A percentile compares a stretch with the other conserved stretches of the same genome.
Conservation (phyloP, 2,113 vertebrate genomes). For the Salminus brasiliensis region DNA sequence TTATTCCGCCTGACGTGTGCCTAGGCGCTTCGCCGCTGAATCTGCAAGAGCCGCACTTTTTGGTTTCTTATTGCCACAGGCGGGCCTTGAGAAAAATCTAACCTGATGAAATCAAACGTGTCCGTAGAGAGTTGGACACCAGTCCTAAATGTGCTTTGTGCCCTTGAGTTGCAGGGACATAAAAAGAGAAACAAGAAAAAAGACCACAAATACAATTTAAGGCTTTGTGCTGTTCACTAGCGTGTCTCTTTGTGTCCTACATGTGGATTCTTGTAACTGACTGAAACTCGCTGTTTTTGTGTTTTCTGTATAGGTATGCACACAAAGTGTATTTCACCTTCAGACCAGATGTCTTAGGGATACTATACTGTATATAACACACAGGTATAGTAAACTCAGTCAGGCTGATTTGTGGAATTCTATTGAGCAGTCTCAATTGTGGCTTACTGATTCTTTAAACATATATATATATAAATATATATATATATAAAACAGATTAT, state of each 20-base stretch:
- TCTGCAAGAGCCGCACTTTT: constrained; percentile 22
- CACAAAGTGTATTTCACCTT: not conserved
- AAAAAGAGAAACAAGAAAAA: not conserved
- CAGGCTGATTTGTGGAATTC: too few relatives aligned
- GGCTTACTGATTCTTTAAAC: too few relatives aligned
- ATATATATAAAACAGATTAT: too few relatives aligned
- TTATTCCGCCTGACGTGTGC: not conserved
- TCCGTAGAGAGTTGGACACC: constrained; percentile 1
- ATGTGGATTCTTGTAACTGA: not conserved
- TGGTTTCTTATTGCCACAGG: not conserved
- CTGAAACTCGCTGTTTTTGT: not conserved
- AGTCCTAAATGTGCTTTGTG: not conserved
- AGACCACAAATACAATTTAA: not conserved
- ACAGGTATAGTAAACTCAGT: too few relatives aligned
- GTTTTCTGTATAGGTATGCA: not conserved
- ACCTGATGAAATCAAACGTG: constrained; percentile 17
- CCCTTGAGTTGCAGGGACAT: constrained; percentile 1
- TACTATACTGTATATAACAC: too few relatives aligned
- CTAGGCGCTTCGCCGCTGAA: constrained; percentile 18
- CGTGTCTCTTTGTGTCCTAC: not conserved
- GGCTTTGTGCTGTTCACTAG: not conserved
- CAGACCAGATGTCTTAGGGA: too few relatives aligned
- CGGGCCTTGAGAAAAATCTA: constrained; percentile 18
- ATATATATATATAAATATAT: too few relatives aligned
- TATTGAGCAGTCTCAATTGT: too few relatives aligned